Percentiles rank a stretch among this genome's conserved stretches.
phyloP scores from a whole-genome alignment of 2,888 invertebrate genomes.

The Sesia bembeciformis region DNA sequence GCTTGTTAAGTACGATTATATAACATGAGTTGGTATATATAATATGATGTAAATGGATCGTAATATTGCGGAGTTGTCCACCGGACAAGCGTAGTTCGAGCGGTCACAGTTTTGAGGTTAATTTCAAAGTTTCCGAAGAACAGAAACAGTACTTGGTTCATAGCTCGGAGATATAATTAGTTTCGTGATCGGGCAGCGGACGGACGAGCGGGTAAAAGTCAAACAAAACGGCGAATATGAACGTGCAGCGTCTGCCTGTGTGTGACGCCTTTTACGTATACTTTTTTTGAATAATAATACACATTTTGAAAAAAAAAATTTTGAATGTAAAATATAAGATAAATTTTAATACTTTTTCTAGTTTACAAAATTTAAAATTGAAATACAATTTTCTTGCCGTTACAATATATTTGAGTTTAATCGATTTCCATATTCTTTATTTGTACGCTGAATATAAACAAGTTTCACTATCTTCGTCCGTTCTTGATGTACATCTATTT shows the following conservation, averaged over 20 bases:
- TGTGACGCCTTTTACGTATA: slow-evolving; percentile 1
- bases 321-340: too few species aligned
- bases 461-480: too few species aligned
- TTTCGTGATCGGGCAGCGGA: slow-evolving; percentile 35
- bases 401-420: too few species aligned
- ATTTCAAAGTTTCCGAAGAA: slow-evolving; percentile 48
- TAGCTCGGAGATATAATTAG: slow-evolving; percentile 61
- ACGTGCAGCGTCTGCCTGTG: slow-evolving; percentile 2
- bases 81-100: not conserved
- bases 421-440: too few species aligned
- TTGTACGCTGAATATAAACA: too few species aligned
- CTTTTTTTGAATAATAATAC: not conserved
- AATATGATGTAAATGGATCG: too few species aligned
- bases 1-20: too few species aligned
- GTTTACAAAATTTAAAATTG: too few species aligned
- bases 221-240: slow-evolving; percentile 37
- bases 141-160: slow-evolving; percentile 12
- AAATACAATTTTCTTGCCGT: too few species aligned
- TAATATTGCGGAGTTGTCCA: not conserved
- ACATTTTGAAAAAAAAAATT: not conserved
- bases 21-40: too few species aligned
- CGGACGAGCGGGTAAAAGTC: slow-evolving; percentile 38
- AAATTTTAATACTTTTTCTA: too few species aligned
- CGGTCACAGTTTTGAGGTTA: slow-evolving; percentile 17
- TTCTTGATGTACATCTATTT: too few species aligned